phyloP scores from a whole-genome alignment of 1,140 invertebrate species.

The Drosophila pallidifrons region DNA sequence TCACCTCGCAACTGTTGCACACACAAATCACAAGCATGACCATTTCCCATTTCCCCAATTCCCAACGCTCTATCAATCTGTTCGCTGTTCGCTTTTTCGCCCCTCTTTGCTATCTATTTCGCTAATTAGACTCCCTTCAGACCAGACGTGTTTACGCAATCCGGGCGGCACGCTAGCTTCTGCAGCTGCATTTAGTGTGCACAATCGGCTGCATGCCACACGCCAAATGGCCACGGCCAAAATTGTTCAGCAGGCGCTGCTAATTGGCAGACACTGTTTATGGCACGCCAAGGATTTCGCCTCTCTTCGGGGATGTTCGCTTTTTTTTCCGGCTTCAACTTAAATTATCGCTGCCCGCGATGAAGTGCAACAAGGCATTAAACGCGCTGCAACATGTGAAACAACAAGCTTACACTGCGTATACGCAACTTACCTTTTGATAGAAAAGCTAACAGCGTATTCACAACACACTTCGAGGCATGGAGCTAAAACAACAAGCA shows the following conservation, averaged over 20 bases:
- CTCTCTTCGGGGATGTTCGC: neutral
- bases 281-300: slow-evolving; percentile 11
- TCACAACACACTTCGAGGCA: no score
- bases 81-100: neutral
- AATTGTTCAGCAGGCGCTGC: slow-evolving; percentile 3
- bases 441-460: neutral
- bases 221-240: neutral
- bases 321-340: slow-evolving; percentile 7
- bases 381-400: neutral
- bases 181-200: slow-evolving; percentile 4
- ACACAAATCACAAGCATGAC: slow-evolving; percentile 4
- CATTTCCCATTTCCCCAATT: neutral
- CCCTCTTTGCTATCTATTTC: slow-evolving; percentile 12
- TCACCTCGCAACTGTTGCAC: slow-evolving; percentile 1
- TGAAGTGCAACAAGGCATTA: neutral
- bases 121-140: slow-evolving; percentile 42
- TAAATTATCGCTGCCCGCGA: slow-evolving; percentile 2
- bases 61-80: neutral
- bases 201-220: slow-evolving; percentile 3
- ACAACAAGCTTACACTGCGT: neutral
- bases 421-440: neutral
- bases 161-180: slow-evolving; percentile 9
- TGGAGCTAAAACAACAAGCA: no score
- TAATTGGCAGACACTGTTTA: slow-evolving; percentile 41
- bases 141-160: slow-evolving; percentile 29